These are phyloP conservation scores for Mayetiola destructor DNA, from an alignment of 2,888 invertebrate species.

Conservation along the genomic window DNA sequence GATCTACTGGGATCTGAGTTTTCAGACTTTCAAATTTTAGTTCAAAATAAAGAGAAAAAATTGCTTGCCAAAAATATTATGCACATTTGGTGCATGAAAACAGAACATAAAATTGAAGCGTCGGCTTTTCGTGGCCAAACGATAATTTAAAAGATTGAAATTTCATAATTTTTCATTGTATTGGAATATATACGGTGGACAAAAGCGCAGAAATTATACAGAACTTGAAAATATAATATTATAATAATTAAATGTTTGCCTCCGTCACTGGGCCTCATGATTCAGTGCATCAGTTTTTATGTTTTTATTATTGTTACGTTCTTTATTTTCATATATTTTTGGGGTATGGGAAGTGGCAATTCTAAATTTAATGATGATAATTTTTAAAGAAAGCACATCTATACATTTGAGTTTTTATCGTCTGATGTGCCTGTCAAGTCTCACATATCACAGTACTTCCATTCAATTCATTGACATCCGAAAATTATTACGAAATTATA, in stretches of 20 bases:
- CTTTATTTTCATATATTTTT: neutral
- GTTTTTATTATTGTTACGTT: neutral
- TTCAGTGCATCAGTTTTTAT: neutral
- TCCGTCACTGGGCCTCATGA: no score
- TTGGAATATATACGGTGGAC: neutral
- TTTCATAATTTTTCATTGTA: neutral
- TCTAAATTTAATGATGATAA: neutral
- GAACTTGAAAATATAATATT: no score
- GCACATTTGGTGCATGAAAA: neutral
- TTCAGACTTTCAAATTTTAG: neutral
- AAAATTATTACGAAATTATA: neutral
- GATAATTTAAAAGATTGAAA: constrained; percentile 6
- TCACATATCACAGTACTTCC: neutral
- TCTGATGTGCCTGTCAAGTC: neutral
- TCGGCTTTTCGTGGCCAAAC: neutral
- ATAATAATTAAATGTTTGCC: constrained; percentile 1
- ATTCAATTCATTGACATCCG: neutral
- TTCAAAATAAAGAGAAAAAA: neutral
- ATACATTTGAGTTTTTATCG: neutral
- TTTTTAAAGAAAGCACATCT: constrained; percentile 1
- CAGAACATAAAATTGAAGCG: neutral
- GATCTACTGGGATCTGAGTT: neutral
- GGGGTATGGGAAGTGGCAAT: neutral
- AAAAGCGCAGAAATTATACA: no score
- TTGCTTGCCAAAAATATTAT: neutral